These are phyloP conservation scores for Orchesella flavescens DNA, from an alignment of 2,888 invertebrate genomes.

Conservation along the genomic window DNA sequence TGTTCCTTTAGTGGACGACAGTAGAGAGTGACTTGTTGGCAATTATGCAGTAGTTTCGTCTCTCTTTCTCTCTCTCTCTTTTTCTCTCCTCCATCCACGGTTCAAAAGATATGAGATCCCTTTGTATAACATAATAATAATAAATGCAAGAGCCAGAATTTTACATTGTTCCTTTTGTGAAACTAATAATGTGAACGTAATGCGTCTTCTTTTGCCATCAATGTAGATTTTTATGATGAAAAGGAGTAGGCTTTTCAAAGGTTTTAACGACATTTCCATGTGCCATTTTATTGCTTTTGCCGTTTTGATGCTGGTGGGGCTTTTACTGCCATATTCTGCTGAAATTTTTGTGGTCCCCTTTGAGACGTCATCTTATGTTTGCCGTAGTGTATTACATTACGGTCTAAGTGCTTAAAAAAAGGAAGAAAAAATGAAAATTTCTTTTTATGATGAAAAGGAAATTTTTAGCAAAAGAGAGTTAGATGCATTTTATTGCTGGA, in stretches of 20 bases:
- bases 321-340: constrained; percentile 10
- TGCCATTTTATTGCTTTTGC: constrained; percentile 56
- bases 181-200: constrained; percentile 54
- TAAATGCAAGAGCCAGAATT: constrained; percentile 27
- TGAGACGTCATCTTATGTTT: constrained; percentile 29
- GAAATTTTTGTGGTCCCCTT: not conserved
- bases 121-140: constrained; percentile 45
- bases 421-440: not conserved
- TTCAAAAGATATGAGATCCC: constrained; percentile 48
- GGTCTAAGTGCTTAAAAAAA: not conserved
- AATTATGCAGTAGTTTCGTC: constrained; percentile 39
- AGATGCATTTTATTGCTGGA: constrained; percentile 42
- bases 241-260: constrained; percentile 36
- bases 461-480: not conserved
- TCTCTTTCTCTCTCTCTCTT: no score
- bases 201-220: constrained; percentile 15
- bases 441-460: not conserved
- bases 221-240: constrained; percentile 57
- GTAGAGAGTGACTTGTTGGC: constrained; percentile 42
- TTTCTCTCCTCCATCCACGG: not conserved
- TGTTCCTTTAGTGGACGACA: no score
- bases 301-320: constrained; percentile 37
- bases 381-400: not conserved
- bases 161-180: constrained; percentile 51
- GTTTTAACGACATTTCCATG: constrained; percentile 57